Percentiles rank a stretch among this genome's conserved stretches.
phyloP scores from a whole-genome alignment of 1,140 invertebrate species.

The Nasonia giraulti region DNA sequence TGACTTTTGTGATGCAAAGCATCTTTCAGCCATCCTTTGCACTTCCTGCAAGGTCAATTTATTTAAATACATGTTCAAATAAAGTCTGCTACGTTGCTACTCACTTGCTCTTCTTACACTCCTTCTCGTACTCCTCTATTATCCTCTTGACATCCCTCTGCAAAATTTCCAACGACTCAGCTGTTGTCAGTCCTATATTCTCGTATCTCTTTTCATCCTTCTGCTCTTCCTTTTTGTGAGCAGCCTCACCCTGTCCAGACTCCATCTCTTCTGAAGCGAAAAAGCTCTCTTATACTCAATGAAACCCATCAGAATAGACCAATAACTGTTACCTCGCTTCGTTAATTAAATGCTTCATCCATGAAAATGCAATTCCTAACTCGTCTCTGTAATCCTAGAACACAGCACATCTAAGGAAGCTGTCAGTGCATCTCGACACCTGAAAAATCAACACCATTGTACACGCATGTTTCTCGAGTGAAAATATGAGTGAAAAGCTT shows the following conservation, averaged over 20 bases:
- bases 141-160: slow-evolving; percentile 71
- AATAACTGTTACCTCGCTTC: slow-evolving; percentile 12
- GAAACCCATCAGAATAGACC: not conserved
- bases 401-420: not conserved
- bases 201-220: slow-evolving; percentile 53
- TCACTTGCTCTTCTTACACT: slow-evolving; percentile 68
- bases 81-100: slow-evolving; percentile 6
- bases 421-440: not conserved
- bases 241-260: slow-evolving; percentile 34
- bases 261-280: slow-evolving; percentile 55
- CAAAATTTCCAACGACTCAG: slow-evolving; percentile 71
- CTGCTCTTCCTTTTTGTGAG: slow-evolving; percentile 39
- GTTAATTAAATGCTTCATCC: slow-evolving; percentile 15
- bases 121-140: slow-evolving; percentile 70
- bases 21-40: slow-evolving; percentile 75
- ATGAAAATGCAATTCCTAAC: slow-evolving; percentile 33
- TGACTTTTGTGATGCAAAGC: slow-evolving; percentile 78
- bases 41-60: slow-evolving; percentile 65
- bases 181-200: slow-evolving; percentile 70
- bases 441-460: not conserved
- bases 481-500: not conserved
- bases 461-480: not conserved
- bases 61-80: not conserved
- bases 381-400: not conserved
- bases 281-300: slow-evolving; percentile 13